Base-by-base conservation (phyloP, 2,113 vertebrate genomes). In the Stigmatopora nigra region DNA sequence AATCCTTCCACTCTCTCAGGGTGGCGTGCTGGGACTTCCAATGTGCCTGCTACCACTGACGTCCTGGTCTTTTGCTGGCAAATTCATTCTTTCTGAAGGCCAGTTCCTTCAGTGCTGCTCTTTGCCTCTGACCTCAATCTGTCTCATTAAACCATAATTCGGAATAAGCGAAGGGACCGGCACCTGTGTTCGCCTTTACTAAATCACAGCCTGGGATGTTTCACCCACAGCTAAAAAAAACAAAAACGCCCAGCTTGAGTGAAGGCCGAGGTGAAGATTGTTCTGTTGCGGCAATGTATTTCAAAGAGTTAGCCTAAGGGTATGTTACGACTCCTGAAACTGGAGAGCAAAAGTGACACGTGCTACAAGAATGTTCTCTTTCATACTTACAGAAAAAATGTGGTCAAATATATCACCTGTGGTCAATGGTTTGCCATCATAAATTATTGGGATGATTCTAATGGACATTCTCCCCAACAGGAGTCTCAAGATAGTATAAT, bases 141-240 rank as follows among this genome's bases (percentile, higher is more conserved):
- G 72, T 84, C 86, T 85, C 55, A 68, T 82, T 86, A 83, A 88
- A 86, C 79, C 76, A 73, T 87, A 84, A 88, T 85, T 86, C 84
- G 82, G 80, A 87, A 82, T 84, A 80, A 87, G 77, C 68, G 22
- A 68, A 72, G 82, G 84, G 86, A 88, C 85, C 82, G 85, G 63
- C 47, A 79, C 82, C 77, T 70, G 63, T 46, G 8, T 72, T 78
- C 55, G 69, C 78, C 63, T 63, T 73, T 64, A 79, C 75, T 84
- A 83, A 83, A 88, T 88, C 86, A 86, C 75, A 86, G 78, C 65
- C 66, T 25, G 65, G 74, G 78, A 78, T 89, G 85, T 80, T 80
- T 84, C 73, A 84, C 80, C 80, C 71, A 17, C 78, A 78, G 82
- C 81, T 72, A 69, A 78, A 81, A 82, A 85, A 77, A 81, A 83